Evolutionary conservation across 2,888 invertebrate genomes (phyloP).

Genomic region (Pseudoips prasinana): DNA sequence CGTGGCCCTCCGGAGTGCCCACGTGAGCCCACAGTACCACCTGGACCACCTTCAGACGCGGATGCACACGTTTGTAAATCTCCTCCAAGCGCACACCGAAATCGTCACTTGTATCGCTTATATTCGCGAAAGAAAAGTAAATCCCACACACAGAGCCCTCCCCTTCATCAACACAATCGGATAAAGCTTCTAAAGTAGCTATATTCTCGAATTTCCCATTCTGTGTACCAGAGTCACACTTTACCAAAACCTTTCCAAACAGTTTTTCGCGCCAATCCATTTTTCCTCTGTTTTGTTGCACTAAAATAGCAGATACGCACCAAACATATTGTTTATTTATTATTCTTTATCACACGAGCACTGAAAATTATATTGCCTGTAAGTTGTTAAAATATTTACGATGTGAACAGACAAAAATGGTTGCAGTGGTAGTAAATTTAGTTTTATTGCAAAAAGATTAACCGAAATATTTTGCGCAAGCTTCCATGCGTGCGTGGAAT

Average conservation of each 20-base stretch:
- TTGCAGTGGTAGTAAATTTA: slow-evolving; percentile 1
- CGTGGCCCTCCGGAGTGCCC: slow-evolving; percentile 81
- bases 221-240: slow-evolving; percentile 69
- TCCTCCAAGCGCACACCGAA: slow-evolving; percentile 84
- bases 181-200: slow-evolving; percentile 67
- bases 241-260: slow-evolving; percentile 80
- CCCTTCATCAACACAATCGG: slow-evolving; percentile 71
- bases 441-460: slow-evolving; percentile 6
- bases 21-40: slow-evolving; percentile 86
- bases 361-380: no score
- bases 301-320: slow-evolving; percentile 13
- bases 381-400: not conserved
- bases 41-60: slow-evolving; percentile 84
- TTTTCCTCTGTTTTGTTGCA: slow-evolving; percentile 25
- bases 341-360: no score
- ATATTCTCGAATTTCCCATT: slow-evolving; percentile 72
- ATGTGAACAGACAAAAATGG: not conserved
- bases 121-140: slow-evolving; percentile 87
- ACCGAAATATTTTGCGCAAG: slow-evolving; percentile 22
- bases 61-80: slow-evolving; percentile 75
- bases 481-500: slow-evolving; percentile 23
- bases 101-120: slow-evolving; percentile 85
- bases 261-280: slow-evolving; percentile 84
- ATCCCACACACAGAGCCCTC: slow-evolving; percentile 82
- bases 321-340: slow-evolving; percentile 11